Percentiles rank a stretch among this genome's conserved stretches.
These are phyloP conservation scores for Cottus gobio DNA, from an alignment of 2,113 vertebrate genomes.

Conservation along the genomic window DNA sequence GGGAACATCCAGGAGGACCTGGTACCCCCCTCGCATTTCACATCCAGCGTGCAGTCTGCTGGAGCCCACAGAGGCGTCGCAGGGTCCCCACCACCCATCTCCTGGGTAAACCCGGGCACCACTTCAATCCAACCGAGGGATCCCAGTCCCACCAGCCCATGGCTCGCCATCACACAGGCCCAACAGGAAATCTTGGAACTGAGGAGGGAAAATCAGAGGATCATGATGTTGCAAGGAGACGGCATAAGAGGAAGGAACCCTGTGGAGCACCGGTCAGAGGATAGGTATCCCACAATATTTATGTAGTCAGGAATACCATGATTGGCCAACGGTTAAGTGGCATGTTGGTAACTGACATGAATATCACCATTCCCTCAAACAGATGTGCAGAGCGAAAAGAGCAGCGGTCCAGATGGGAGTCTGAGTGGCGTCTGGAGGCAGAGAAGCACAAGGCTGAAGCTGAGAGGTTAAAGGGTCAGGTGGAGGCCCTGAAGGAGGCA, in stretches of 20 bases:
- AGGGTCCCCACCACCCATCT: constrained; percentile 9
- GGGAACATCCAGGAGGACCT: constrained; percentile 60
- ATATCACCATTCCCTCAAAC: constrained; percentile 5
- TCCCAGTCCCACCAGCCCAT: constrained; percentile 45
- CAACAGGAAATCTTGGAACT: constrained; percentile 76
- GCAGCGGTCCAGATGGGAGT: constrained; percentile 52
- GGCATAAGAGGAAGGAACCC: constrained; percentile 15
- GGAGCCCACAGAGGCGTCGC: constrained; percentile 22
- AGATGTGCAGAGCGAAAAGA: constrained; percentile 66
- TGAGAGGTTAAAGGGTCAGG: constrained; percentile 76
- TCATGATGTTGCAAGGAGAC: constrained; percentile 60
- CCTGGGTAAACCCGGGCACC: constrained; percentile 44
- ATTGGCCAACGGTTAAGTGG: background rate
- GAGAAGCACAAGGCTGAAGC: constrained; percentile 72
- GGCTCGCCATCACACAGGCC: constrained; percentile 65
- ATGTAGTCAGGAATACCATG: background rate
- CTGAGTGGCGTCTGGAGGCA: constrained; percentile 65
- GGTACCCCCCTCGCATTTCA: constrained; percentile 83
- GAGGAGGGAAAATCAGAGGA: constrained; percentile 74
- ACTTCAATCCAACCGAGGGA: constrained; percentile 46
- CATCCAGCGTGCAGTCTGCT: constrained; percentile 42
- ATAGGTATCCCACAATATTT: constrained; percentile 43
- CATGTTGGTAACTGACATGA: background rate
- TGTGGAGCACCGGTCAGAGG: constrained; percentile 27
- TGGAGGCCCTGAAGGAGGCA: constrained; percentile 75